A percentile compares a stretch with the other conserved stretches of the same genome.
These are phyloP conservation scores for Xerus inauris DNA, from an alignment of 2,113 vertebrate genomes.

Conservation along the genomic window DNA sequence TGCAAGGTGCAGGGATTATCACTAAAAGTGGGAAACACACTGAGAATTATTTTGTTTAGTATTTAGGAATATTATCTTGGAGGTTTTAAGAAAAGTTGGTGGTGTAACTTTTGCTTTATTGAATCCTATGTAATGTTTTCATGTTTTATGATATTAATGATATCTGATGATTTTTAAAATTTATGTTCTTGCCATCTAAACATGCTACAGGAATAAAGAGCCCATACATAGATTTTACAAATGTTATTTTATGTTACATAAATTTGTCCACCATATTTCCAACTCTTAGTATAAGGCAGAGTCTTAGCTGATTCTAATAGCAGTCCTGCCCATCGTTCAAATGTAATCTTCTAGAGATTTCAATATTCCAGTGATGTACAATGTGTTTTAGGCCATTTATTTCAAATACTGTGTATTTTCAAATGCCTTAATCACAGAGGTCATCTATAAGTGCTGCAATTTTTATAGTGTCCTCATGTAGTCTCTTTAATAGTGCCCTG, in stretches of 20 bases:
- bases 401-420: constrained; percentile 67
- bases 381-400: constrained; percentile 27
- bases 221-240: constrained; percentile 19
- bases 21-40: neutral
- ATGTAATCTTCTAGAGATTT: constrained; percentile 39
- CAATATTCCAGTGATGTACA: neutral
- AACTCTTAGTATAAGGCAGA: constrained; percentile 82
- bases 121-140: neutral
- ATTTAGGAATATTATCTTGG: neutral
- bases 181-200: neutral
- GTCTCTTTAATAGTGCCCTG: neutral
- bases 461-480: neutral
- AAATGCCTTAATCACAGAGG: constrained; percentile 68
- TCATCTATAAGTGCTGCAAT: constrained; percentile 52
- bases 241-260: constrained; percentile 87
- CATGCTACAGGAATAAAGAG: constrained; percentile 49
- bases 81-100: neutral
- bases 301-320: constrained; percentile 64
- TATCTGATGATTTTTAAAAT: neutral
- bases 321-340: constrained; percentile 79
- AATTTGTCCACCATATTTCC: constrained; percentile 89
- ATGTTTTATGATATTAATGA: neutral
- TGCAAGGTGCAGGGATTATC: fast-evolving
- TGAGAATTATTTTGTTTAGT: neutral
- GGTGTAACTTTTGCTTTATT: neutral